A percentile compares a stretch with the other conserved stretches of the same genome.
Evolutionary conservation across 2,888 invertebrate genomes (phyloP).

Genomic region (Euzetes globulus): DNA sequence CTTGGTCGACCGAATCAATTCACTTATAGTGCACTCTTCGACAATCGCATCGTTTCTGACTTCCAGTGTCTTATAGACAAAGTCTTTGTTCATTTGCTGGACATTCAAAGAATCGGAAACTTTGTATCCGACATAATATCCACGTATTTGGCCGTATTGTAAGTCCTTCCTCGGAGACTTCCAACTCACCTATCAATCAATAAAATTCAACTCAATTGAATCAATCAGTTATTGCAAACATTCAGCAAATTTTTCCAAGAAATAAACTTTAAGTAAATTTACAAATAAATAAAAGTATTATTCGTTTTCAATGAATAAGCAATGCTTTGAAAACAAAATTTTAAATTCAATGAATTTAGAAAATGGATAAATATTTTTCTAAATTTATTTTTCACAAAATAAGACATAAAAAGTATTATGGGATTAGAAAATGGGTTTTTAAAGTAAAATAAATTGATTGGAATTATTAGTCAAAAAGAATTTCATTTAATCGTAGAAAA

Average conservation of each 20-base stretch:
- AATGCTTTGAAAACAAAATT: constrained; percentile 12
- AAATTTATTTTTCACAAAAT: not conserved
- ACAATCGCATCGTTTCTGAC: constrained; percentile 42
- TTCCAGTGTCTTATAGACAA: constrained; percentile 45
- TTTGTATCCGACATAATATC: constrained; percentile 49
- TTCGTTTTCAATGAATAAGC: constrained; percentile 1
- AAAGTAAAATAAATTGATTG: too few relatives aligned
- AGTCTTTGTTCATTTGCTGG: constrained; percentile 42
- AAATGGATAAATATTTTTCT: not conserved
- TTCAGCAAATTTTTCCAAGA: too few relatives aligned
- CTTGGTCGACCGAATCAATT: constrained; percentile 39
- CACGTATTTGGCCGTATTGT: constrained; percentile 47
- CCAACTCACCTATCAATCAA: constrained; percentile 33
- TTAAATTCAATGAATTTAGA: not conserved
- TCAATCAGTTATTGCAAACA: not conserved
- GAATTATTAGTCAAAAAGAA: too few relatives aligned
- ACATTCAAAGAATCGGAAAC: constrained; percentile 44
- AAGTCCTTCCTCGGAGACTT: constrained; percentile 46
- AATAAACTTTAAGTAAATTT: not conserved
- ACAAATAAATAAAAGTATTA: not conserved
- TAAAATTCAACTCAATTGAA: not conserved
- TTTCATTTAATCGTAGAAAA: too few relatives aligned
- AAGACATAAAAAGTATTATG: not conserved
- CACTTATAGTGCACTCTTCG: constrained; percentile 33
- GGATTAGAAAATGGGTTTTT: too few relatives aligned